phyloP scores from a whole-genome alignment of 2,113 vertebrate species.

The Podiceps cristatus region DNA sequence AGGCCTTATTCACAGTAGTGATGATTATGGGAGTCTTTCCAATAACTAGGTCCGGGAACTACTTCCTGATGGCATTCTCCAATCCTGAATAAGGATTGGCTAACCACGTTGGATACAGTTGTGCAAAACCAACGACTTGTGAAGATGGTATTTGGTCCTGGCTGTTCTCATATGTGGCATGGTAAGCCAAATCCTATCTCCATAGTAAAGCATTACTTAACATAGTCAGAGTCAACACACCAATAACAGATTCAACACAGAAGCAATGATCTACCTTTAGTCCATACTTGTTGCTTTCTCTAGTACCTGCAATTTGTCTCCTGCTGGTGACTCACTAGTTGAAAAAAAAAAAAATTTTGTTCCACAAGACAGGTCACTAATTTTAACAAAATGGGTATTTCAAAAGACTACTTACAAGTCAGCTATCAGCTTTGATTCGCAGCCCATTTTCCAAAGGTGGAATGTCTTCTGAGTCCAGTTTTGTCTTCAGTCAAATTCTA shows the following conservation, averaged over 20 bases:
- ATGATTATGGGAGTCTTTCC: neutral
- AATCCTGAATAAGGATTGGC: neutral
- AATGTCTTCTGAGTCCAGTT: neutral
- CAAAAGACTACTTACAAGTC: neutral
- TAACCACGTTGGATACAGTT: neutral
- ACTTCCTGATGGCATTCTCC: neutral
- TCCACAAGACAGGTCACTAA: neutral
- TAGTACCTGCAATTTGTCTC: neutral
- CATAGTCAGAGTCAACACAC: neutral
- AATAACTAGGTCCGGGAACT: neutral
- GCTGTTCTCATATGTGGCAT: neutral
- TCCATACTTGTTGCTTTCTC: neutral
- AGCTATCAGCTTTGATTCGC: neutral
- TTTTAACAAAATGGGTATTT: neutral
- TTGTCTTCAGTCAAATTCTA: neutral
- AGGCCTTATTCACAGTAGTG: fast-evolving
- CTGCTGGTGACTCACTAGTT: neutral
- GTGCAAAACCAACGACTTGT: neutral
- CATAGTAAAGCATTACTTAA: neutral
- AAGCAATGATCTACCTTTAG: neutral
- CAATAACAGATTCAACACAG: neutral
- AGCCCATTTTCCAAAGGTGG: neutral
- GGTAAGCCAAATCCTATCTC: neutral
- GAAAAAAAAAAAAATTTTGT: neutral
- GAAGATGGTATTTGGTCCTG: neutral